phyloP scores from a whole-genome alignment of 2,113 vertebrate genomes.

The Pituophis catenifer region DNA sequence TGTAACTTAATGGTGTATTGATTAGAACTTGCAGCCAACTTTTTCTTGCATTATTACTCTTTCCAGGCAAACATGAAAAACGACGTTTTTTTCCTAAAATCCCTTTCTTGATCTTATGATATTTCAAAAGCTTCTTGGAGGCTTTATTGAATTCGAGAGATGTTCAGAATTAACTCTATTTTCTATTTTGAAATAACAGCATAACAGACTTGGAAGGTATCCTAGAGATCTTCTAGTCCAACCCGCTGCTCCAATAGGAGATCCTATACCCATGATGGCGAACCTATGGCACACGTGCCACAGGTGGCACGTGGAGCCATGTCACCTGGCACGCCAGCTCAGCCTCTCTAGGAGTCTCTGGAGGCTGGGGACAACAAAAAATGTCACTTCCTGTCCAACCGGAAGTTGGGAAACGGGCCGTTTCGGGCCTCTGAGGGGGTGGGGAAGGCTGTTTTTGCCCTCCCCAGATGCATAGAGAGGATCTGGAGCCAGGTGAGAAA shows the following conservation, averaged over 20 bases:
- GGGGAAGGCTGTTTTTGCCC: too few relatives aligned
- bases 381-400: too few relatives aligned
- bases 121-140: conserved; percentile 58
- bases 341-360: too few relatives aligned
- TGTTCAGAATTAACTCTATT: conserved; percentile 50
- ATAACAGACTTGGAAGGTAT: neutral
- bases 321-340: too few relatives aligned
- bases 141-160: conserved; percentile 42
- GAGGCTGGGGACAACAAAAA: too few relatives aligned
- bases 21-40: conserved; percentile 42
- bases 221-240: neutral
- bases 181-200: conserved; percentile 32
- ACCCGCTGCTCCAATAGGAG: neutral
- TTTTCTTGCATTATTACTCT: conserved; percentile 55
- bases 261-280: neutral
- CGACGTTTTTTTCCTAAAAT: conserved; percentile 45
- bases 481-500: too few relatives aligned
- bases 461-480: too few relatives aligned
- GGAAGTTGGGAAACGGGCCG: too few relatives aligned
- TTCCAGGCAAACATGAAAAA: conserved; percentile 61
- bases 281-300: too few relatives aligned
- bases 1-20: conserved; percentile 61
- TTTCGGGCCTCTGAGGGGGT: too few relatives aligned
- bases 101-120: conserved; percentile 43
- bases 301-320: too few relatives aligned